phyloP scores from a whole-genome alignment of 1,140 invertebrate species.

The Sycobia sp. region DNA sequence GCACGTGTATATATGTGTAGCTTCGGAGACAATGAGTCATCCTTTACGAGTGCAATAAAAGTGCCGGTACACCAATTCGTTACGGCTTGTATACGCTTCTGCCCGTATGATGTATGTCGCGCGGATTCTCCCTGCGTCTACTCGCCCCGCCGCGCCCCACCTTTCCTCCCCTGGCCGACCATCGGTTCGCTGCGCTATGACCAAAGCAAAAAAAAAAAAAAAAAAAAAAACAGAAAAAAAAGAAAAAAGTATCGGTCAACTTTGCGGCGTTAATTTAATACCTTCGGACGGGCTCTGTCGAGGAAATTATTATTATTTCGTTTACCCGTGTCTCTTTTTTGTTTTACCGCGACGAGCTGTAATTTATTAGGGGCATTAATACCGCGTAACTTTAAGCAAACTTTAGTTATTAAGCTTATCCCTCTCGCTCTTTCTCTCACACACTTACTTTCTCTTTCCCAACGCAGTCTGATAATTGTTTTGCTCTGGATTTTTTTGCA shows the following conservation, averaged over 20 bases:
- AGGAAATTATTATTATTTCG: neutral
- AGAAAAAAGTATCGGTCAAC: slow-evolving; percentile 4
- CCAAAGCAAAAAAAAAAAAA: too few relatives aligned
- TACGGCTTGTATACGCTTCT: slow-evolving; percentile 31
- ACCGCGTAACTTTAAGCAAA: too few relatives aligned
- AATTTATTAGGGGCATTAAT: too few relatives aligned
- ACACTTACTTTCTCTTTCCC: too few relatives aligned
- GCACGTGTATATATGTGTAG: slow-evolving; percentile 4
- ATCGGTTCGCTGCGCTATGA: too few relatives aligned
- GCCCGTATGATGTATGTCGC: slow-evolving; percentile 34
- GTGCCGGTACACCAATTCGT: slow-evolving; percentile 39
- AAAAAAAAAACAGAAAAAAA: too few relatives aligned
- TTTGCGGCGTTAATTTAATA: slow-evolving; percentile 6
- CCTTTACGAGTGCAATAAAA: slow-evolving; percentile 47
- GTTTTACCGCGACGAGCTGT: too few relatives aligned
- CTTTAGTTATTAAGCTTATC: neutral
- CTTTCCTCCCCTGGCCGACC: too few relatives aligned
- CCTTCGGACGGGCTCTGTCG: neutral
- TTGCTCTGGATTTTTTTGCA: slow-evolving; percentile 18
- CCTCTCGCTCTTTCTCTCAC: neutral
- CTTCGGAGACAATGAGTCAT: slow-evolving; percentile 36
- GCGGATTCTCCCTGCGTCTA: too few relatives aligned
- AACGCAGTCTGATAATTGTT: too few relatives aligned
- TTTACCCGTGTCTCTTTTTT: neutral
- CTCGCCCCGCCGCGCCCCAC: too few relatives aligned